Evolutionary conservation across 1,140 invertebrate species (phyloP).

Genomic region (Heliconius hermathena): DNA sequence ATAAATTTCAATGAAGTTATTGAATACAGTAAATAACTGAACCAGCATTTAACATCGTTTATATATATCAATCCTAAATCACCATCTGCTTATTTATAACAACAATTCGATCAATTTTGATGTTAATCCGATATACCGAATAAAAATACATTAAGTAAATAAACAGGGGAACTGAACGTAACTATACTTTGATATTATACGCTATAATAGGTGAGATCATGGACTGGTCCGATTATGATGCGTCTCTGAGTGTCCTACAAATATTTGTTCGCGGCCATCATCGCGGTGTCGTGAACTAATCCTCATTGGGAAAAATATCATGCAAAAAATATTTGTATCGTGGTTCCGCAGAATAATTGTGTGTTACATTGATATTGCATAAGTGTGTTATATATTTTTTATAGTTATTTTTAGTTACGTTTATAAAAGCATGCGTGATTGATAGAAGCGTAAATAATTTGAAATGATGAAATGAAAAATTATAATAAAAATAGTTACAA

Average conservation of each 20-base stretch:
- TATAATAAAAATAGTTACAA: too few species aligned
- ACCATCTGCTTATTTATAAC: slow-evolving; percentile 22
- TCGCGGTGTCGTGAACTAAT: slow-evolving; percentile 58
- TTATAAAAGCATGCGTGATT: too few species aligned
- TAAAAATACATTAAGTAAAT: slow-evolving; percentile 35
- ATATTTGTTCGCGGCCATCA: slow-evolving; percentile 65
- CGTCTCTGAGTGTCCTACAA: slow-evolving; percentile 57
- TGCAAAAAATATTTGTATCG: slow-evolving; percentile 18
- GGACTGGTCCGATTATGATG: slow-evolving; percentile 49
- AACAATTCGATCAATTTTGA: slow-evolving; percentile 15
- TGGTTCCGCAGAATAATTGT: slow-evolving; percentile 18
- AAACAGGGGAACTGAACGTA: slow-evolving; percentile 22
- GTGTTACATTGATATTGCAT: neutral
- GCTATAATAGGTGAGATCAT: slow-evolving; percentile 59
- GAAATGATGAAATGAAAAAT: neutral
- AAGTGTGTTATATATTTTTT: too few species aligned
- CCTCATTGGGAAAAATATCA: slow-evolving; percentile 54
- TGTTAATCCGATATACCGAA: slow-evolving; percentile 28
- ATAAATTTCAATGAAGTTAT: neutral
- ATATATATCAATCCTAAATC: neutral
- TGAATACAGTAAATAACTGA: neutral
- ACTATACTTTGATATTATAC: slow-evolving; percentile 35
- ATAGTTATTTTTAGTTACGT: too few species aligned
- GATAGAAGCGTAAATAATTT: neutral
- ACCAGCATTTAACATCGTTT: neutral